Percentiles rank a stretch among this genome's conserved stretches.
Evolutionary conservation across 2,888 invertebrate species (phyloP).

Genomic region (Dugesia japonica): DNA sequence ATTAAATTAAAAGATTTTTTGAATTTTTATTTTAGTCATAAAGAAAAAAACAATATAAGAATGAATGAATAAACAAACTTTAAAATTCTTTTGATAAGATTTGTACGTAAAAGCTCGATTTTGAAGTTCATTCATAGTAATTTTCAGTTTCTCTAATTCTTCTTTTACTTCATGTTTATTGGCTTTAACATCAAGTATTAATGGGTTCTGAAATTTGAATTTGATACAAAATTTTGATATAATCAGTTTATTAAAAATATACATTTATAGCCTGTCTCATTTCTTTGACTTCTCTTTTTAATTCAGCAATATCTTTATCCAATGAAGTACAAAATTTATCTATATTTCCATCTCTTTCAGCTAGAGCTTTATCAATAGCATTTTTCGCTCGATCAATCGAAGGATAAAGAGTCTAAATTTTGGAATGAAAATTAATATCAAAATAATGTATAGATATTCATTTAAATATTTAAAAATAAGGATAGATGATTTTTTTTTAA

Average conservation of each 20-base stretch:
- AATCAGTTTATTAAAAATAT: not conserved
- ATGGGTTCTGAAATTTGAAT: slow-evolving; percentile 54
- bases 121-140: slow-evolving; percentile 56
- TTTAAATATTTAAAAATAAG: not conserved
- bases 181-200: slow-evolving; percentile 60
- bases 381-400: slow-evolving; percentile 53
- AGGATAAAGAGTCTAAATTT: slow-evolving; percentile 43
- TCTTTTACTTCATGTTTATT: slow-evolving; percentile 57
- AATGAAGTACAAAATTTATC: slow-evolving; percentile 59
- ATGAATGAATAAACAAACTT: slow-evolving; percentile 51
- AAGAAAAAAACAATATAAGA: not conserved
- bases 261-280: slow-evolving; percentile 52
- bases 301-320: slow-evolving; percentile 61
- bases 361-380: slow-evolving; percentile 58
- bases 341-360: slow-evolving; percentile 58
- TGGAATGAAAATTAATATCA: not conserved
- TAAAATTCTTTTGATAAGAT: slow-evolving; percentile 67
- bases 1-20: no score
- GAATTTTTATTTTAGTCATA: not conserved
- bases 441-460: no score
- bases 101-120: slow-evolving; percentile 61
- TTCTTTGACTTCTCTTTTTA: slow-evolving; percentile 60
- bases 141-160: slow-evolving; percentile 55
- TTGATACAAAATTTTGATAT: not conserved
- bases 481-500: no score